Evolutionary conservation across 2,888 invertebrate genomes (phyloP).

Genomic region (Dasysyrphus tricinctus): DNA sequence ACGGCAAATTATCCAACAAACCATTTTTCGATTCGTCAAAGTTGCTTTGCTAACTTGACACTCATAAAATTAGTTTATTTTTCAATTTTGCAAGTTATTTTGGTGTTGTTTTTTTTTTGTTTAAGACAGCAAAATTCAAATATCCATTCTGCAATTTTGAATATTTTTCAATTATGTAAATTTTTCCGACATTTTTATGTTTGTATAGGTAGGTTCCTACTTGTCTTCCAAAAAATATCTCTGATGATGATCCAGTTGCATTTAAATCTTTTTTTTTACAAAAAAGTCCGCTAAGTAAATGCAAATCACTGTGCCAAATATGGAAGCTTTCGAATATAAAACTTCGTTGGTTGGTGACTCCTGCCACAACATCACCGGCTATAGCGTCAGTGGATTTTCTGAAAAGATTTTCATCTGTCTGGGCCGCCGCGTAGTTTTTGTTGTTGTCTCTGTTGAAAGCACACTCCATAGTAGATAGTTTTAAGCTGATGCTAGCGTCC

Average conservation of each 20-base stretch:
- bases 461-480: constrained; percentile 8
- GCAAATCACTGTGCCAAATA: constrained; percentile 39
- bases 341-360: neutral
- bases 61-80: too few species aligned
- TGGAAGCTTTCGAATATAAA: constrained; percentile 30
- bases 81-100: too few species aligned
- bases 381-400: neutral
- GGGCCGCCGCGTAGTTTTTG: constrained; percentile 1
- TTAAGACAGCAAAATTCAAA: too few species aligned
- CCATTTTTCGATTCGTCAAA: too few species aligned
- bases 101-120: too few species aligned
- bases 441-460: constrained; percentile 4
- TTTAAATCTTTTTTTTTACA: neutral
- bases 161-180: too few species aligned
- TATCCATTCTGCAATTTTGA: too few species aligned
- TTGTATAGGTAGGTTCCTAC: neutral
- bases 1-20: too few species aligned
- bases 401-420: constrained; percentile 28
- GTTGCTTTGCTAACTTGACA: too few species aligned
- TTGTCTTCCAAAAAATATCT: neutral
- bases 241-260: neutral
- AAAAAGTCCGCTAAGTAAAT: neutral
- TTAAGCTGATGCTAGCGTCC: neutral
- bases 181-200: neutral
- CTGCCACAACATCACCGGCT: constrained; percentile 6